These are phyloP conservation scores for Bombyx huttoni DNA, from an alignment of 2,888 invertebrate genomes.

Conservation along the genomic window DNA sequence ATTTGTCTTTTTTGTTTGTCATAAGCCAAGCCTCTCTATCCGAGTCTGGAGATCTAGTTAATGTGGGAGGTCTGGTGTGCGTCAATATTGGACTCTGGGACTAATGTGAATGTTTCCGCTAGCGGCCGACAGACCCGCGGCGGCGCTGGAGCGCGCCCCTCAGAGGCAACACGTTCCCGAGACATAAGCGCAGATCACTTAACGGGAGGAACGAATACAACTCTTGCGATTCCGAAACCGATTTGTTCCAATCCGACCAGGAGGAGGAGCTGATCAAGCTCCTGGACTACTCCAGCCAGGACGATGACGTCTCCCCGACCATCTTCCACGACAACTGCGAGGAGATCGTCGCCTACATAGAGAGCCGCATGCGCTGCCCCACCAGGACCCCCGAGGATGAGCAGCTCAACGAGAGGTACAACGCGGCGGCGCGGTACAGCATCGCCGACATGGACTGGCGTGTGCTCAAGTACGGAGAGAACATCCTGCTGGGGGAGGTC, in stretches of 20 bases:
- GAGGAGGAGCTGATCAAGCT: slow-evolving; percentile 83
- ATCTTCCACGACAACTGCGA: slow-evolving; percentile 62
- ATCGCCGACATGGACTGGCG: slow-evolving; percentile 63
- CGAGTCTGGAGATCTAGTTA: slow-evolving; percentile 6
- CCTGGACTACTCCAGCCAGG: slow-evolving; percentile 78
- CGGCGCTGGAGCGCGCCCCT: slow-evolving; percentile 64
- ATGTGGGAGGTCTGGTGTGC: slow-evolving; percentile 13
- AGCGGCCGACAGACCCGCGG: slow-evolving; percentile 54
- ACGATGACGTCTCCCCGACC: slow-evolving; percentile 67
- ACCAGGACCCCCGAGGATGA: slow-evolving; percentile 31
- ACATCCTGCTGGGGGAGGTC: slow-evolving; percentile 56
- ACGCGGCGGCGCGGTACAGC: slow-evolving; percentile 49
- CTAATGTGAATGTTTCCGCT: slow-evolving; percentile 27
- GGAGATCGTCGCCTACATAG: slow-evolving; percentile 52
- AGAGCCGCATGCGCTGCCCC: slow-evolving; percentile 34
- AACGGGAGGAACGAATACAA: slow-evolving; percentile 36
- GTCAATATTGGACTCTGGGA: slow-evolving; percentile 46
- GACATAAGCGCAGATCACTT: slow-evolving; percentile 36
- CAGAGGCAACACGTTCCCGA: slow-evolving; percentile 39
- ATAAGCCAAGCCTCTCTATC: no score
- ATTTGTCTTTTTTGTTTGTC: no score
- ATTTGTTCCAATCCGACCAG: slow-evolving; percentile 84
- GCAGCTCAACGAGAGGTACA: slow-evolving; percentile 47
- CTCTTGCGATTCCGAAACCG: slow-evolving; percentile 78
- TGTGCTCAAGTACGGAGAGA: slow-evolving; percentile 62